Evolutionary conservation across 1,140 invertebrate species (phyloP).

Genomic region (Achroia grisella): DNA sequence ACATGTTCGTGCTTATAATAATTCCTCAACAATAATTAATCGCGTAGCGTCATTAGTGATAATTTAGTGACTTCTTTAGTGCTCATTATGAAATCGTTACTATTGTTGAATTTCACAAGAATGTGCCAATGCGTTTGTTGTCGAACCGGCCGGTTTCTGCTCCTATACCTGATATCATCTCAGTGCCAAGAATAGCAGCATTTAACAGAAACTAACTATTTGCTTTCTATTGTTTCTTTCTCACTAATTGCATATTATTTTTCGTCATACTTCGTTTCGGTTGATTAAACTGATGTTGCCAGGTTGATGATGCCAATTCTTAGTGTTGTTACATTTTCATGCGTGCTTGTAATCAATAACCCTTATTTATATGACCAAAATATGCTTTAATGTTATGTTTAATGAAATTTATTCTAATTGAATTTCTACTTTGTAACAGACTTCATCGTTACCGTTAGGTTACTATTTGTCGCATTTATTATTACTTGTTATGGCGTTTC

Average conservation of each 20-base stretch:
- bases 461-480: too few relatives aligned
- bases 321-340: too few relatives aligned
- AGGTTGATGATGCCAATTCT: too few relatives aligned
- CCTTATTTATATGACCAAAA: too few relatives aligned
- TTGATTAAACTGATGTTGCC: conserved; percentile 19
- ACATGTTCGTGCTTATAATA: conserved; percentile 18
- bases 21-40: conserved; percentile 14
- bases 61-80: conserved; percentile 4
- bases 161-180: neutral
- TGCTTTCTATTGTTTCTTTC: conserved; percentile 24
- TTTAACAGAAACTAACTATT: conserved; percentile 7
- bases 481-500: too few relatives aligned
- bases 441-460: too few relatives aligned
- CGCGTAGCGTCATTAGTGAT: neutral
- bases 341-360: too few relatives aligned
- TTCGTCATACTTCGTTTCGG: conserved; percentile 33
- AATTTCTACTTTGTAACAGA: too few relatives aligned
- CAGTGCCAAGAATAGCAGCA: conserved; percentile 8
- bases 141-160: conserved; percentile 10
- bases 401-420: too few relatives aligned
- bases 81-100: conserved; percentile 1
- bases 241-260: conserved; percentile 33
- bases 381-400: too few relatives aligned
- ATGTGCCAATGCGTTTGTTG: neutral
- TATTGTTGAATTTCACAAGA: conserved; percentile 15